A percentile compares a stretch with the other conserved stretches of the same genome.
Evolutionary conservation across 1,140 invertebrate species (phyloP).

Genomic region (Aphaenogaster rudis): DNA sequence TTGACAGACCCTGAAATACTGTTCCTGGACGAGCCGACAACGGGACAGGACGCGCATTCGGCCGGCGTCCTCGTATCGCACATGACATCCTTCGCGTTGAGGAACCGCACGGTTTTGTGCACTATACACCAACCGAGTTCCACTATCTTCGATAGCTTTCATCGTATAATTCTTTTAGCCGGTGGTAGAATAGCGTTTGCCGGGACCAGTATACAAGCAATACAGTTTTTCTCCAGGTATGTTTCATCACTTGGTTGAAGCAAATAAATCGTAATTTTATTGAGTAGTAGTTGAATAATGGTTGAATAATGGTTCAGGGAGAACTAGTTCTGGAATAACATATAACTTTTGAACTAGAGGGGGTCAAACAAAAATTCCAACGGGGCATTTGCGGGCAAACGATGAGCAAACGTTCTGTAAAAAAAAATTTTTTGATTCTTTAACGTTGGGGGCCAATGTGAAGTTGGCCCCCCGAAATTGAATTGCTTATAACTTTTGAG

Average conservation of each 20-base stretch:
- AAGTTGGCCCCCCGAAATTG: too few relatives aligned
- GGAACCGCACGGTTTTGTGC: slow-evolving; percentile 95
- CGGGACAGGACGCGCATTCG: slow-evolving; percentile 96
- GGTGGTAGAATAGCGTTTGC: slow-evolving; percentile 96
- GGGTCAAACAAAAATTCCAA: too few relatives aligned
- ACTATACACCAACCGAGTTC: slow-evolving; percentile 99
- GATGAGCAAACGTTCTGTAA: too few relatives aligned
- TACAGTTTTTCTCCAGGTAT: slow-evolving; percentile 93
- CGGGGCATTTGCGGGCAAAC: too few relatives aligned
- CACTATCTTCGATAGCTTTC: slow-evolving; percentile 95
- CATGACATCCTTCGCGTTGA: slow-evolving; percentile 89
- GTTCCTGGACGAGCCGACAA: slow-evolving; percentile 99
- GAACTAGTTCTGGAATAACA: too few relatives aligned
- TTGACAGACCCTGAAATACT: slow-evolving; percentile 96
- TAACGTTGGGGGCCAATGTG: too few relatives aligned
- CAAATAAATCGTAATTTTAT: too few relatives aligned
- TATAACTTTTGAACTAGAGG: too few relatives aligned
- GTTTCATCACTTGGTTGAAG: background rate
- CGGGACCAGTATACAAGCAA: slow-evolving; percentile 91
- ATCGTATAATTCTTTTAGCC: slow-evolving; percentile 94
- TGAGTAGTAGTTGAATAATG: background rate
- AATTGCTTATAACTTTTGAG: too few relatives aligned
- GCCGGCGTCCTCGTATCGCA: slow-evolving; percentile 95
- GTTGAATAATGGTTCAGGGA: too few relatives aligned
- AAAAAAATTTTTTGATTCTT: too few relatives aligned